A percentile compares a stretch with the other conserved stretches of the same genome.
Evolutionary conservation across 1,140 invertebrate genomes (phyloP).

Genomic region (Parasteatoda tepidariorum): DNA sequence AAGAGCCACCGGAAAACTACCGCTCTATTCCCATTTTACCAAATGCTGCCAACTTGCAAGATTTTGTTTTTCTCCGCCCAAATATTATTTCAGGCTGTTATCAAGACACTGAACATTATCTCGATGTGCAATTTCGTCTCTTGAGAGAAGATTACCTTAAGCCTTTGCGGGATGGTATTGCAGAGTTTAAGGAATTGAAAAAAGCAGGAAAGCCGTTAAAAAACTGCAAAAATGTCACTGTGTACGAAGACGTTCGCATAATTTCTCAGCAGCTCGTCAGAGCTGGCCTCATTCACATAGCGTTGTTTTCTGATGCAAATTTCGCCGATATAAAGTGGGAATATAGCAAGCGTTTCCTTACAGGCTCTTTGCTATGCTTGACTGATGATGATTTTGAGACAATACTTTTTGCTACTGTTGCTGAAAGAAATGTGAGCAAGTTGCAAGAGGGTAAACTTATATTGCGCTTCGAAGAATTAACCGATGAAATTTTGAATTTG

Average conservation of each 20-base stretch:
- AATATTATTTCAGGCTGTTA: conserved; percentile 73
- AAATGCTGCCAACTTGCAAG: conserved; percentile 21
- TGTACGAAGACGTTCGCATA: conserved; percentile 8
- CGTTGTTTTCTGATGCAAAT: background rate
- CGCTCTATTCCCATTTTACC: conserved; percentile 59
- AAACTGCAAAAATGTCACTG: conserved; percentile 1
- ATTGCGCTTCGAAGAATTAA: conserved; percentile 32
- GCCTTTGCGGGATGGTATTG: conserved; percentile 68
- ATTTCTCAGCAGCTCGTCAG: background rate
- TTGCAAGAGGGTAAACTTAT: conserved; percentile 66
- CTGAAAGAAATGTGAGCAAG: conserved; percentile 71
- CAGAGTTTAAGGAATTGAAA: background rate
- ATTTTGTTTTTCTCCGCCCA: conserved; percentile 71
- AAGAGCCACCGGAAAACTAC: conserved; percentile 55
- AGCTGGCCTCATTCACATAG: background rate
- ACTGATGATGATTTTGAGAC: conserved; percentile 77
- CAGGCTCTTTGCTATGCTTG: conserved; percentile 79
- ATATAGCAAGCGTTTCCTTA: conserved; percentile 73
- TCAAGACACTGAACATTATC: conserved; percentile 76
- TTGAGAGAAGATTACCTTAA: conserved; percentile 77
- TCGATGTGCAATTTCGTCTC: conserved; percentile 82
- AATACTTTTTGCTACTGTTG: conserved; percentile 77
- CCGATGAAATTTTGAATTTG: conserved; percentile 19
- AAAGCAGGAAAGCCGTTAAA: background rate
- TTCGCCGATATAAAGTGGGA: conserved; percentile 46